Conservation (phyloP, 1,140 invertebrate genomes). For the Drosophila mayri region DNA sequence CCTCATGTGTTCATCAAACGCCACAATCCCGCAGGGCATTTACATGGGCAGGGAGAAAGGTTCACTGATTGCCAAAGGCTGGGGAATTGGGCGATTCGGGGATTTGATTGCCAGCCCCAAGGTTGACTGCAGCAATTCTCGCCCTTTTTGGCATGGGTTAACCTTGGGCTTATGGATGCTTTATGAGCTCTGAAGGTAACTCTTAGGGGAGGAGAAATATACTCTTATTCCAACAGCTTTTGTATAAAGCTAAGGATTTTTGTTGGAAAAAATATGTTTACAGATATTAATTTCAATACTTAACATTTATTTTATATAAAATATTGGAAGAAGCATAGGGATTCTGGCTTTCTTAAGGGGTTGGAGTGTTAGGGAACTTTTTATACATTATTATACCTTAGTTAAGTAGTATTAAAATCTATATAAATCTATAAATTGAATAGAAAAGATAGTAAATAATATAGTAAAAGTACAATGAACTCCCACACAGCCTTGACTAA, state of each 20-base stretch:
- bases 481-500: slow-evolving; percentile 14
- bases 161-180: slow-evolving; percentile 19
- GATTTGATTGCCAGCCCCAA: slow-evolving; percentile 33
- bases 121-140: slow-evolving; percentile 14
- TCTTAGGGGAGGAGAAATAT: slow-evolving; percentile 3
- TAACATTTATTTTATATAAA: neutral
- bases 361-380: neutral
- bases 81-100: slow-evolving; percentile 20
- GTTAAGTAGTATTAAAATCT: neutral
- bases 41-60: slow-evolving; percentile 18
- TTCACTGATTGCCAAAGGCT: slow-evolving; percentile 33
- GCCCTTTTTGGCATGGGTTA: slow-evolving; percentile 15
- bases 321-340: neutral
- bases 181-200: slow-evolving; percentile 3
- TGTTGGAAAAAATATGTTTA: too few species aligned
- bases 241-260: neutral
- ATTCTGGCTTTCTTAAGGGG: neutral
- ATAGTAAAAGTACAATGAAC: slow-evolving; percentile 6
- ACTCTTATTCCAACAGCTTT: neutral
- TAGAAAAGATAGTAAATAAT: neutral
- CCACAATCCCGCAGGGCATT: slow-evolving; percentile 24
- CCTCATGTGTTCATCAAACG: slow-evolving; percentile 32
- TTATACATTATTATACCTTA: neutral
- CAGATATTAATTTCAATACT: neutral
- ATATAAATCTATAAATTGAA: neutral